Conservation (phyloP, 2,797 vertebrate species). For the Lacerta bilineata region DNA sequence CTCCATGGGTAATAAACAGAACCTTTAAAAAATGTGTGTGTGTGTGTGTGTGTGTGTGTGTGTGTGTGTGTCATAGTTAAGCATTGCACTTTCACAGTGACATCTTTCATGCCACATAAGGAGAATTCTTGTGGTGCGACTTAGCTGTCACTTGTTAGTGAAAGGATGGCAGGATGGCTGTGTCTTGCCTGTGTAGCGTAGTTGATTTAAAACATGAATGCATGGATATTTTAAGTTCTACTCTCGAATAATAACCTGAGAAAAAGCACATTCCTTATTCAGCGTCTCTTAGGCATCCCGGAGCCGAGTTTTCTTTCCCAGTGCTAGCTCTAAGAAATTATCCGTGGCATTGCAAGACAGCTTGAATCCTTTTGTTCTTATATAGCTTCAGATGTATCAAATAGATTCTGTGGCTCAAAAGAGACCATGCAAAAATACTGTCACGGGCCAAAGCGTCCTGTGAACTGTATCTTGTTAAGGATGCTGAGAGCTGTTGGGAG, state of each 20-base stretch:
- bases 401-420: background rate
- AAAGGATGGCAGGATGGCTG: background rate
- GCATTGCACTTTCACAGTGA: background rate
- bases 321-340: background rate
- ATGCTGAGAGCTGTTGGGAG: no score
- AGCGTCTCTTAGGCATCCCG: background rate
- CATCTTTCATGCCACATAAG: background rate
- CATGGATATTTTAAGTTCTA: background rate
- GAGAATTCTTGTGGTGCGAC: background rate
- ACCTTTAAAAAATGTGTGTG: background rate
- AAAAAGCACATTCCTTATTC: conserved; percentile 6
- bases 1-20: background rate
- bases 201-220: conserved; percentile 9
- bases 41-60: no score
- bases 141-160: background rate
- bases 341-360: background rate
- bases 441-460: background rate
- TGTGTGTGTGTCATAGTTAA: background rate
- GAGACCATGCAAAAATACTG: background rate
- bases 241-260: background rate
- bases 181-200: background rate
- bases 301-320: conserved; percentile 4
- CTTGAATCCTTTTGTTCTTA: conserved; percentile 11
- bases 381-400: background rate
- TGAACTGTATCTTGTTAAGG: no score